These are phyloP conservation scores for Muscidifurax raptorellus DNA, from an alignment of 1,140 invertebrate genomes.

Conservation along the genomic window DNA sequence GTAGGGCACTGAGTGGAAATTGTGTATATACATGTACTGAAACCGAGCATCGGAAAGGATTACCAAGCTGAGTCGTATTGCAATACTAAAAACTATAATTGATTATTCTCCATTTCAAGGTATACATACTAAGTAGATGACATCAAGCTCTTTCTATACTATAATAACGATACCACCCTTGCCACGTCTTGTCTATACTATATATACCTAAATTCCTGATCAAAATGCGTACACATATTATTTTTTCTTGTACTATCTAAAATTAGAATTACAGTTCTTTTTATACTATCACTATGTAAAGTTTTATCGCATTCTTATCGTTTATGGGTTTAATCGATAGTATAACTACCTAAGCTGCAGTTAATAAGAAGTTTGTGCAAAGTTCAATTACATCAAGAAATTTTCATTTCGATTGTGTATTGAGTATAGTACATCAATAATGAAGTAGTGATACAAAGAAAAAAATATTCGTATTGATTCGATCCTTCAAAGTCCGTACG, in stretches of 20 bases:
- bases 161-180: not conserved
- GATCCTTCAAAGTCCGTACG: not conserved
- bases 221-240: too few relatives aligned
- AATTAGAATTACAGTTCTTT: too few relatives aligned
- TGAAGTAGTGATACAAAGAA: not conserved
- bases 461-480: not conserved
- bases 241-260: too few relatives aligned
- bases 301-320: too few relatives aligned
- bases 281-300: too few relatives aligned
- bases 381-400: not conserved
- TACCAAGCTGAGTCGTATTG: not conserved
- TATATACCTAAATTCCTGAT: not conserved
- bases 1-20: not conserved
- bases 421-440: too few relatives aligned
- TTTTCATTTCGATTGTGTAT: not conserved
- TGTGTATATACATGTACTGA: not conserved
- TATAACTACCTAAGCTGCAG: too few relatives aligned
- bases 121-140: not conserved
- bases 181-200: too few relatives aligned
- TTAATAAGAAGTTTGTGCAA: too few relatives aligned
- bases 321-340: too few relatives aligned
- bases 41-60: not conserved
- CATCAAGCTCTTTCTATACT: not conserved
- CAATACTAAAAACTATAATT: constrained; percentile 3
- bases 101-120: not conserved